A percentile compares a stretch with the other conserved stretches of the same genome.
phyloP scores from a whole-genome alignment of 2,113 vertebrate genomes.

The Corythoichthys intestinalis region DNA sequence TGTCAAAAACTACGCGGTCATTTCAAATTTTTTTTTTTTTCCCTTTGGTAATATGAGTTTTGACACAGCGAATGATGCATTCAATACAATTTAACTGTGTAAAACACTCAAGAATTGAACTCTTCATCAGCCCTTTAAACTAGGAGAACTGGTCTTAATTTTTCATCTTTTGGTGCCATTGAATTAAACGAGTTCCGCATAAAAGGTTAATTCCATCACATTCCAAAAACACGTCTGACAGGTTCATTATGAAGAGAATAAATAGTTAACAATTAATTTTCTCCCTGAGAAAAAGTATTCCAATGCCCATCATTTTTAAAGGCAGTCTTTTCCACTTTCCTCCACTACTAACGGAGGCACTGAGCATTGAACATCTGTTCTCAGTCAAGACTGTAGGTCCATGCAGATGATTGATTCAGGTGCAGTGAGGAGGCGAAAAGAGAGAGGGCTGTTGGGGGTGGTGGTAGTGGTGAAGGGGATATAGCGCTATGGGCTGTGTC shows the following conservation, averaged over 20 bases:
- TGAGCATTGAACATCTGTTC: constrained; percentile 48
- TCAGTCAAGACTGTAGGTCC: constrained; percentile 52
- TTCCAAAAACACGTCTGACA: neutral
- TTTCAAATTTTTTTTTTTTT: too few species aligned
- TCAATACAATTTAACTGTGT: too few species aligned
- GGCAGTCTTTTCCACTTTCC: constrained; percentile 24
- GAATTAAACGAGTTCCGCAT: too few species aligned
- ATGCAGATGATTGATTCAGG: constrained; percentile 72
- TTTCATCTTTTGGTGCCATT: too few species aligned
- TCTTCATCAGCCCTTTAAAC: too few species aligned
- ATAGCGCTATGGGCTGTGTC: constrained; percentile 63
- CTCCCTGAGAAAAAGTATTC: neutral
- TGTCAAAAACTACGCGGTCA: too few species aligned
- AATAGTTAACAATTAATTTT: neutral
- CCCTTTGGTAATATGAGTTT: too few species aligned
- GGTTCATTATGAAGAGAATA: neutral
- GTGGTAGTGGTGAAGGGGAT: constrained; percentile 34
- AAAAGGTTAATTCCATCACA: too few species aligned
- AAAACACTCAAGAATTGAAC: too few species aligned
- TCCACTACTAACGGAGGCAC: constrained; percentile 20
- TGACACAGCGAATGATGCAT: too few species aligned
- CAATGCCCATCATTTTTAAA: constrained; percentile 4
- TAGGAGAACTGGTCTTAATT: too few species aligned
- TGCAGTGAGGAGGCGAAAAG: constrained; percentile 39
- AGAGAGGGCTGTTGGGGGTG: neutral